These are phyloP conservation scores for Diglossa cyanea DNA, from an alignment of 2,797 vertebrate species.

Conservation along the genomic window DNA sequence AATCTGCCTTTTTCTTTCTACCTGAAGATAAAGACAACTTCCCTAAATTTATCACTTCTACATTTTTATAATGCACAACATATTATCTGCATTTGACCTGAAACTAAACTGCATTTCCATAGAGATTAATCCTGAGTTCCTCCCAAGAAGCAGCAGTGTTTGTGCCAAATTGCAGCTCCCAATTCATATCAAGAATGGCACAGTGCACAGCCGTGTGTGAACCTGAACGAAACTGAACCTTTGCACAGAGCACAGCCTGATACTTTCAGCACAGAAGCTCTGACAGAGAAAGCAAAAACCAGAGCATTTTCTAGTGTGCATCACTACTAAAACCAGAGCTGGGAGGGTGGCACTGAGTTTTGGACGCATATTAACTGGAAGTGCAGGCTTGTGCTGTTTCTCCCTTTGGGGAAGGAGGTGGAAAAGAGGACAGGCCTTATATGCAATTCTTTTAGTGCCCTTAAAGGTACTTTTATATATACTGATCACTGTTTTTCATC, in stretches of 20 bases:
- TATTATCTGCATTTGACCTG: not conserved
- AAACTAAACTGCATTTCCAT: not conserved
- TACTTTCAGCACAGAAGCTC: not conserved
- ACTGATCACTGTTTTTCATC: not conserved
- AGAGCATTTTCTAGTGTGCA: not conserved
- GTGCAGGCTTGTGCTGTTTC: not conserved
- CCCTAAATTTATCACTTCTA: not conserved
- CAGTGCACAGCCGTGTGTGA: fast-evolving
- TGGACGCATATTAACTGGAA: not conserved
- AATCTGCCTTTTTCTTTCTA: not conserved
- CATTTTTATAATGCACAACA: not conserved
- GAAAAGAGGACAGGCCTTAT: not conserved
- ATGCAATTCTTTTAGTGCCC: not conserved
- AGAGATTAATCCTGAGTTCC: not conserved
- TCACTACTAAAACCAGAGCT: not conserved
- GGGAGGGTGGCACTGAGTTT: not conserved
- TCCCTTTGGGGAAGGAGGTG: not conserved
- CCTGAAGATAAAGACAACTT: not conserved
- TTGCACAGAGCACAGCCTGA: not conserved
- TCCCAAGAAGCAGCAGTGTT: not conserved
- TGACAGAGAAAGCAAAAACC: not conserved
- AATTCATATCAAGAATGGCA: not conserved
- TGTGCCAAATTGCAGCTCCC: not conserved
- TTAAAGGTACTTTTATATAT: not conserved
- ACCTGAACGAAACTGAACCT: not conserved